phyloP scores from a whole-genome alignment of 1,140 invertebrate genomes.

The Megalopta genalis region DNA sequence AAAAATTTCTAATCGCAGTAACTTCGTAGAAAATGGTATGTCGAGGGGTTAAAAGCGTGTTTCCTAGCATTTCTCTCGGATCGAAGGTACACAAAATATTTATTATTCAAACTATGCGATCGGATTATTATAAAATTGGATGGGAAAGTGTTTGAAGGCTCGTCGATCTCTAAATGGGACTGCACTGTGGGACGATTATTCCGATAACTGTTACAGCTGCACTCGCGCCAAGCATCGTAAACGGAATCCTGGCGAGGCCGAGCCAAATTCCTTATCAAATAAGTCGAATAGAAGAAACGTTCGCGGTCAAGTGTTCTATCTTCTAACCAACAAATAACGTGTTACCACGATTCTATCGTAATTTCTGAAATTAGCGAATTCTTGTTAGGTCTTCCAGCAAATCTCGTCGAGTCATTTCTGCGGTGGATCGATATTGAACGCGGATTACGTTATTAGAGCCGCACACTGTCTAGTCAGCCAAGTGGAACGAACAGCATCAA shows the following conservation, averaged over 20 bases:
- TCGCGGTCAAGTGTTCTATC: background rate
- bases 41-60: too few species aligned
- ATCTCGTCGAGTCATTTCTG: conserved; percentile 68
- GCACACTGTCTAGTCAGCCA: conserved; percentile 77
- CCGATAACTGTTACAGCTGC: background rate
- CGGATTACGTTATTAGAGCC: conserved; percentile 77
- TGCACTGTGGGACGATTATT: background rate
- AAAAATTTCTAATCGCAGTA: too few species aligned
- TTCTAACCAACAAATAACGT: background rate
- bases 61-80: too few species aligned
- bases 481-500: background rate
- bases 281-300: background rate
- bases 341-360: background rate
- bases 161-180: background rate
- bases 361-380: background rate
- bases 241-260: conserved; percentile 49
- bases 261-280: conserved; percentile 69
- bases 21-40: too few species aligned
- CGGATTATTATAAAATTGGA: too few species aligned
- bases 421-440: conserved; percentile 78
- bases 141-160: too few species aligned
- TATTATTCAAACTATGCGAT: too few species aligned
- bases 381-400: conserved; percentile 59
- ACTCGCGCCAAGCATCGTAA: conserved; percentile 43
- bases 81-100: too few species aligned